A percentile compares a stretch with the other conserved stretches of the same genome.
Evolutionary conservation across 2,113 vertebrate genomes (phyloP).

Genomic region (Oryzias curvinotus): DNA sequence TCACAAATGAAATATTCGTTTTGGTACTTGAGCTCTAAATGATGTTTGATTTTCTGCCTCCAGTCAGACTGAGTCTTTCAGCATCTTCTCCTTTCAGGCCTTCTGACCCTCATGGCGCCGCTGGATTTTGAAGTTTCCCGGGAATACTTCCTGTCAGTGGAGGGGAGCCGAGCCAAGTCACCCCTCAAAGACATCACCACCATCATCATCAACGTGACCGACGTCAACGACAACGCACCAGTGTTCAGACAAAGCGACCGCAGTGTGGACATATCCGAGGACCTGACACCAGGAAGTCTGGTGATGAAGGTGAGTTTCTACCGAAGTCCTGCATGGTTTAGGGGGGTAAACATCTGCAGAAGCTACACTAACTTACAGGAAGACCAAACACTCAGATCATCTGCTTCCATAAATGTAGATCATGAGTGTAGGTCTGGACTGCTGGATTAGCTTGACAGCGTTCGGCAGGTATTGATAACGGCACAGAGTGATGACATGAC

Average conservation of each 20-base stretch:
- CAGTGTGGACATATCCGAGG: conserved; percentile 79
- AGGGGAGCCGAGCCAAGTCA: conserved; percentile 84
- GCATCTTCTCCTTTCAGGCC: conserved; percentile 47
- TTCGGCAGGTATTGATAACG: not conserved
- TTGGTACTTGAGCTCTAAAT: no score
- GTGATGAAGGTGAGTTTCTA: conserved; percentile 81
- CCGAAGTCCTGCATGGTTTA: no score
- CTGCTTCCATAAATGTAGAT: not conserved
- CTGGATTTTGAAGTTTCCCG: conserved; percentile 88
- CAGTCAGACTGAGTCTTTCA: not conserved
- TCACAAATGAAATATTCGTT: no score
- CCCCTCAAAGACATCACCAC: conserved; percentile 86
- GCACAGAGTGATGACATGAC: not conserved
- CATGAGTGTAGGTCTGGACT: no score
- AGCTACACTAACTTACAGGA: no score
- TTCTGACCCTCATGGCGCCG: conserved; percentile 77
- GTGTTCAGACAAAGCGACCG: conserved; percentile 82
- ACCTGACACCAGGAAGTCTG: conserved; percentile 79
- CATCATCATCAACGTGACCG: conserved; percentile 88
- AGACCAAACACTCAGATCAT: not conserved
- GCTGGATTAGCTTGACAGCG: no score
- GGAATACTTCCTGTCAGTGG: conserved; percentile 88
- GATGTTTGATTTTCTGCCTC: not conserved
- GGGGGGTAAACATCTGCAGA: no score
- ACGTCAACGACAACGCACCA: conserved; percentile 90